Conservation (phyloP, 1,140 invertebrate species). For the Polypedilum pembai region DNA sequence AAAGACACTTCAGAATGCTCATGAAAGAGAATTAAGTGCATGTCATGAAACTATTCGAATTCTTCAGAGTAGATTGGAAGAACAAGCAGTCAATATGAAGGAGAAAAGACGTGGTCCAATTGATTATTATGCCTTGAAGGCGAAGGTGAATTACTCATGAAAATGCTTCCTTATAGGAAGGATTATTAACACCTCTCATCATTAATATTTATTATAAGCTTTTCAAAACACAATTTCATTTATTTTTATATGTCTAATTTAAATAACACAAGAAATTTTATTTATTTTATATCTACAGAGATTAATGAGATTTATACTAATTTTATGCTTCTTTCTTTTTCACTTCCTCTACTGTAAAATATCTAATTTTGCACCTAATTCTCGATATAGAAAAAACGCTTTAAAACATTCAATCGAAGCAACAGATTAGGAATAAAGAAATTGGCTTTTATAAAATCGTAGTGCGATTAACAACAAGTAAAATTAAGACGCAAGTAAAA, state of each 20-base stretch:
- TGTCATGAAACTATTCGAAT: conserved; percentile 42
- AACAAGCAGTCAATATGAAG: conserved; percentile 38
- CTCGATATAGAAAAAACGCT: conserved; percentile 25
- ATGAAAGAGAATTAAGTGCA: conserved; percentile 61
- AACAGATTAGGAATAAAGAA: conserved; percentile 24
- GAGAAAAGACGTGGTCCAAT: conserved; percentile 42
- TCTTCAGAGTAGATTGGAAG: conserved; percentile 40
- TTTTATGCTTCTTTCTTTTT: background rate
- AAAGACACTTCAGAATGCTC: conserved; percentile 65
- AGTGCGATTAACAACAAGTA: background rate
- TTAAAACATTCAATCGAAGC: background rate
- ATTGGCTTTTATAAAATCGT: conserved; percentile 1
- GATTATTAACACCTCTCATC: background rate
- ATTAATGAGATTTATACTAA: background rate
- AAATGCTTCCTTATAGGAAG: background rate
- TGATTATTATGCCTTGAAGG: conserved; percentile 43
- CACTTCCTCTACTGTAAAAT: background rate
- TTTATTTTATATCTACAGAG: background rate
- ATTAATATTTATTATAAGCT: background rate
- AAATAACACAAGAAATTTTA: background rate
- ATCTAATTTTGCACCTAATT: background rate
- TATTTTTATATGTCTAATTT: background rate
- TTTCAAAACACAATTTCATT: background rate
- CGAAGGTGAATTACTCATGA: conserved; percentile 36
- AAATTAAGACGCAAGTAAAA: background rate